These are phyloP conservation scores for Ctenochaetus hawaiiensis DNA, from an alignment of 2,797 vertebrate genomes.

Conservation along the genomic window DNA sequence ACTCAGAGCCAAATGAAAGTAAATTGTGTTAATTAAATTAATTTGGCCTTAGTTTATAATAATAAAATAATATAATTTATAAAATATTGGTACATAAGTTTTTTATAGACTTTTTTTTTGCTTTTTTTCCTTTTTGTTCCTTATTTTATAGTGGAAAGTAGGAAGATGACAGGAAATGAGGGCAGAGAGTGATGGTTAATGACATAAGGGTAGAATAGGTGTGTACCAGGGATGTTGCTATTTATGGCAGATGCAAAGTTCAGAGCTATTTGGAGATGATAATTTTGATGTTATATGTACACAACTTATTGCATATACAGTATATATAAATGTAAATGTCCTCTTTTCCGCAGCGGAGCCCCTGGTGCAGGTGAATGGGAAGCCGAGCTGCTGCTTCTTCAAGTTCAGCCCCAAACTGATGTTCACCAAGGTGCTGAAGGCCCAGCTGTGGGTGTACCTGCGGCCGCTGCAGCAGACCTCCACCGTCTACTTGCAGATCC, in stretches of 20 bases:
- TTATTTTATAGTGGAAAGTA: not conserved
- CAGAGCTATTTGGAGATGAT: not conserved
- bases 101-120: too few species aligned
- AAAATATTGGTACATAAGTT: too few species aligned
- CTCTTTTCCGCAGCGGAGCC: slow-evolving; percentile 90
- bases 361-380: slow-evolving; percentile 95
- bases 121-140: too few species aligned
- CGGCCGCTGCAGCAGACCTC: slow-evolving; percentile 95
- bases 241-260: not conserved
- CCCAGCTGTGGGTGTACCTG: slow-evolving; percentile 98
- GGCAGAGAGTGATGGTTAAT: not conserved
- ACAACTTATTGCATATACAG: not conserved
- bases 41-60: too few species aligned
- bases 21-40: too few species aligned
- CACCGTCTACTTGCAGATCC: slow-evolving; percentile 98
- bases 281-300: not conserved
- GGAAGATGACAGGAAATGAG: not conserved
- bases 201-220: not conserved
- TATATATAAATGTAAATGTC: slow-evolving; percentile 23
- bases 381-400: slow-evolving; percentile 98
- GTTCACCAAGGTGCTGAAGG: slow-evolving; percentile 99
- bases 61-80: too few species aligned
- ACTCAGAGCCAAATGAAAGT: too few species aligned
- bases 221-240: not conserved
- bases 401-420: slow-evolving; percentile 99